A percentile compares a stretch with the other conserved stretches of the same genome.
These are phyloP conservation scores for Knipowitschia caucasica DNA, from an alignment of 2,797 vertebrate genomes.

Conservation along the genomic window DNA sequence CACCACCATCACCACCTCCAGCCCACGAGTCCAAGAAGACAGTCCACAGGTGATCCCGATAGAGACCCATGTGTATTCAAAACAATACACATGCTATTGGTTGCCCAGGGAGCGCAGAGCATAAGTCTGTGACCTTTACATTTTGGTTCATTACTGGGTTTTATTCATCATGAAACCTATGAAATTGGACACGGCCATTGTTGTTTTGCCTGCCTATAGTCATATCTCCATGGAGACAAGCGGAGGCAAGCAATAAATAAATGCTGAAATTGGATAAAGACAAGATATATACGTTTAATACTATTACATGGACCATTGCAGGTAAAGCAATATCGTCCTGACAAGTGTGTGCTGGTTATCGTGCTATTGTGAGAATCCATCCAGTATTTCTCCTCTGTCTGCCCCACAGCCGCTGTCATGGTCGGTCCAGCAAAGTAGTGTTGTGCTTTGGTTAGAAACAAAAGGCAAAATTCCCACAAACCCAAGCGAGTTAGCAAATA, in stretches of 20 bases:
- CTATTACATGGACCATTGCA: background rate
- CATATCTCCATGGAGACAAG: background rate
- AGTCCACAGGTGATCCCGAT: too few relatives aligned
- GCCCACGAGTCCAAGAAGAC: too few relatives aligned
- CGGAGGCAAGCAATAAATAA: background rate
- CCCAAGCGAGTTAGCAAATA: conserved; percentile 30
- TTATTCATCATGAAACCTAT: background rate
- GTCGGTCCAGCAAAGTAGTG: too few relatives aligned
- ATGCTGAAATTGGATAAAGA: background rate
- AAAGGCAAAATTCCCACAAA: conserved; percentile 22
- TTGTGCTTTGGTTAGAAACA: conserved; percentile 12
- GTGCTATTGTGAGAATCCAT: too few relatives aligned
- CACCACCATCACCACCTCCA: too few relatives aligned
- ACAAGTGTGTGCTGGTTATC: background rate
- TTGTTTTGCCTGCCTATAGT: background rate
- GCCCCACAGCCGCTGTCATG: too few relatives aligned
- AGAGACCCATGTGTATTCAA: too few relatives aligned
- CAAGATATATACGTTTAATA: background rate
- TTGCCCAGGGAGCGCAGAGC: too few relatives aligned
- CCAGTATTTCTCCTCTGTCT: too few relatives aligned
- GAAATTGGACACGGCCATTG: background rate
- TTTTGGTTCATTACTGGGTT: too few relatives aligned
- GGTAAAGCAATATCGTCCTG: background rate
- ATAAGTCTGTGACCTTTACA: too few relatives aligned
- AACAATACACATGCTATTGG: too few relatives aligned